A percentile compares a stretch with the other conserved stretches of the same genome.
Conservation (phyloP, 2,113 vertebrate species). For the Poecile atricapillus region DNA sequence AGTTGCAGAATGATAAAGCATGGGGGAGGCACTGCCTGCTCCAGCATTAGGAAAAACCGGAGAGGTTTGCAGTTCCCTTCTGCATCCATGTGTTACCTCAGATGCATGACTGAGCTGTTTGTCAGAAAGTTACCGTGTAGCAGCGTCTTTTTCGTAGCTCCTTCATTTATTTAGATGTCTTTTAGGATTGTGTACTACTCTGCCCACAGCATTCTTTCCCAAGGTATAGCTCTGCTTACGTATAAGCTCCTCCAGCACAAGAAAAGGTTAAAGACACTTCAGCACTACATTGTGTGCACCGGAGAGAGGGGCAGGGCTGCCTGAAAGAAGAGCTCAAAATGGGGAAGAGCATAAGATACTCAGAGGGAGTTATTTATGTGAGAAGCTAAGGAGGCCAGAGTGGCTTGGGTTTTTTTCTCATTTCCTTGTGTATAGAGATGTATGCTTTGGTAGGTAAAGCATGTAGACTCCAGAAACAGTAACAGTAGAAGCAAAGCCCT, state of each 20-base stretch:
- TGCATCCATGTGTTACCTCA: background rate
- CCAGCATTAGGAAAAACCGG: background rate
- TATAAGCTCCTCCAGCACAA: background rate
- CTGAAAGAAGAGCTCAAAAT: background rate
- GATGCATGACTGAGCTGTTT: background rate
- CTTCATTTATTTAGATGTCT: background rate
- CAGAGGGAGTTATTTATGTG: background rate
- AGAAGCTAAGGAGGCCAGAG: background rate
- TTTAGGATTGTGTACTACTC: background rate
- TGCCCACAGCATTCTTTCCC: background rate
- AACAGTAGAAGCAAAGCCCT: background rate
- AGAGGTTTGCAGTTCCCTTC: background rate
- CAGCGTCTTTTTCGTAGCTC: background rate
- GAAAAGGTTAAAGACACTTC: background rate
- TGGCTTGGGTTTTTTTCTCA: background rate
- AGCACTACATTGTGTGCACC: background rate
- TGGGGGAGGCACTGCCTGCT: background rate
- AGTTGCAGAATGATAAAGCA: rapidly evolving
- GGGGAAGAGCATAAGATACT: background rate
- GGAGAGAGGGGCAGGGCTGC: background rate
- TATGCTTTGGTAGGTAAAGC: background rate
- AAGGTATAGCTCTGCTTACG: background rate
- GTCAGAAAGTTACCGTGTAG: background rate
- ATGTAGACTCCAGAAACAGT: background rate
- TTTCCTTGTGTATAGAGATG: background rate